A percentile compares a stretch with the other conserved stretches of the same genome.
Evolutionary conservation across 2,888 invertebrate species (phyloP).

Genomic region (Perithous albicinctus): DNA sequence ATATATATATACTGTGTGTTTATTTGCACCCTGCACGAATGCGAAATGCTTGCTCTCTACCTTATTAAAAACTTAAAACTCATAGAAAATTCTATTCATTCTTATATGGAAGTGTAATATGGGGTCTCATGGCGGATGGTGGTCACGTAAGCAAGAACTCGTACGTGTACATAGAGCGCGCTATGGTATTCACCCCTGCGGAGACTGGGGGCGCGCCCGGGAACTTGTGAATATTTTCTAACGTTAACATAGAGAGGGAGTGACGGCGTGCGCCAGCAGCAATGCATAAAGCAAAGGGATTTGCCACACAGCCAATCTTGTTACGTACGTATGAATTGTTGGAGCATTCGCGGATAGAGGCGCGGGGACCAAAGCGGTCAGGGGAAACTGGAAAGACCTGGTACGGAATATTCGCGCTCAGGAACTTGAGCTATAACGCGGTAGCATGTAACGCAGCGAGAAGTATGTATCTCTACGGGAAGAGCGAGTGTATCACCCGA

Average conservation of each 20-base stretch:
- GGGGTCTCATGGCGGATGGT: not conserved
- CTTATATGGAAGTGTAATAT: slow-evolving; percentile 14
- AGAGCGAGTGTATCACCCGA: slow-evolving; percentile 50
- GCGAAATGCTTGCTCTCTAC: slow-evolving; percentile 17
- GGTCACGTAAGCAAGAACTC: slow-evolving; percentile 4
- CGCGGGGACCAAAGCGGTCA: slow-evolving; percentile 21
- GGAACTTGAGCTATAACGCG: slow-evolving; percentile 20
- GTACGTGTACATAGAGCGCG: not conserved
- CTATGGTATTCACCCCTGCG: slow-evolving; percentile 44
- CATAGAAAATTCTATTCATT: slow-evolving; percentile 67
- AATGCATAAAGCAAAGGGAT: slow-evolving; percentile 67
- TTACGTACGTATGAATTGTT: slow-evolving; percentile 66
- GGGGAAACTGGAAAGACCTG: slow-evolving; percentile 53
- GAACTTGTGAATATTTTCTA: slow-evolving; percentile 62
- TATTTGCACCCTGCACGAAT: not conserved
- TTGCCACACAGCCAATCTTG: slow-evolving; percentile 65
- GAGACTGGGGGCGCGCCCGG: not conserved
- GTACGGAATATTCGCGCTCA: slow-evolving; percentile 38
- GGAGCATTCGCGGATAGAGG: slow-evolving; percentile 39
- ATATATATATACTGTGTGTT: not conserved
- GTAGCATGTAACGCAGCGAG: not conserved
- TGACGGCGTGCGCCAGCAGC: slow-evolving; percentile 25
- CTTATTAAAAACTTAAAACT: slow-evolving; percentile 68
- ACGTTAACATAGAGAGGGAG: slow-evolving; percentile 55
- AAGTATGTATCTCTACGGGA: slow-evolving; percentile 29